Conservation (phyloP, 2,797 vertebrate genomes). For the Cuniculus paca region DNA sequence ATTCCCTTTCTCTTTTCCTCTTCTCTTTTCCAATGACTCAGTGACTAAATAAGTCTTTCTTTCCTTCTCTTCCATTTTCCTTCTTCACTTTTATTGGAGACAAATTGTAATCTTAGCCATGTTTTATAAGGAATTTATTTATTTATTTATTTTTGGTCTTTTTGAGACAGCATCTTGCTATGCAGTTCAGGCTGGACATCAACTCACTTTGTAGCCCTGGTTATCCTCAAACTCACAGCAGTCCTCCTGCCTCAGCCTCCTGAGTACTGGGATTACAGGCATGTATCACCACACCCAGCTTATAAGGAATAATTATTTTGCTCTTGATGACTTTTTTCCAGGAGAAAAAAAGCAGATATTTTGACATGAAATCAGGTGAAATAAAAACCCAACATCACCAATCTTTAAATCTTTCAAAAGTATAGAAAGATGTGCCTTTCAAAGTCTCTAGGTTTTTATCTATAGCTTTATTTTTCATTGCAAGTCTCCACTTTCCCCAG, state of each 20-base stretch:
- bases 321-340: not conserved
- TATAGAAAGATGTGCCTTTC: not conserved
- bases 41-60: not conserved
- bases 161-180: too few species aligned
- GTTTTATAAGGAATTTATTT: not conserved
- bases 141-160: too few species aligned
- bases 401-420: constrained; percentile 20
- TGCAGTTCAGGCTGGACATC: too few species aligned
- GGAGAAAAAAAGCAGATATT: not conserved
- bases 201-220: too few species aligned
- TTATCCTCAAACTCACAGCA: too few species aligned
- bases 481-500: not conserved
- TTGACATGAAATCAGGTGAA: not conserved
- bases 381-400: constrained; percentile 6
- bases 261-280: too few species aligned
- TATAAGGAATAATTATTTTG: not conserved
- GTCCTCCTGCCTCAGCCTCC: too few species aligned
- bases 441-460: constrained; percentile 29
- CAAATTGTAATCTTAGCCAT: not conserved
- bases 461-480: constrained; percentile 30
- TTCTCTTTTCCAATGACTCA: not conserved
- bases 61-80: not conserved
- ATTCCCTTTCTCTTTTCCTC: not conserved
- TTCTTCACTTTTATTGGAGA: not conserved
- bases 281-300: not conserved